These are phyloP conservation scores for Chloropsis cyanopogon DNA, from an alignment of 2,113 vertebrate genomes.

Conservation along the genomic window DNA sequence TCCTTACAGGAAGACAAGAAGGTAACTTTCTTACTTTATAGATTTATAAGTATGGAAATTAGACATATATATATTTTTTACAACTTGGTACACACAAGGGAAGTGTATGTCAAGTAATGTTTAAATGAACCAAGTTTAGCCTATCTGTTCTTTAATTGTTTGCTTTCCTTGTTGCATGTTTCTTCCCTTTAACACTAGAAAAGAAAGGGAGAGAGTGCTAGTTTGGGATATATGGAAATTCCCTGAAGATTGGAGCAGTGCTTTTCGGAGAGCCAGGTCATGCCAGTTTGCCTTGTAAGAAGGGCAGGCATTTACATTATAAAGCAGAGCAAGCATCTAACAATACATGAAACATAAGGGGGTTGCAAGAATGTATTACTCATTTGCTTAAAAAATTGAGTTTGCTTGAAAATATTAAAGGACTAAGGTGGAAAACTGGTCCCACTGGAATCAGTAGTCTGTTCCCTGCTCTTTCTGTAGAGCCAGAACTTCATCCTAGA, in stretches of 20 bases:
- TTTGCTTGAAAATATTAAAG: neutral
- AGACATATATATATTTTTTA: neutral
- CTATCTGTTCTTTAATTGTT: neutral
- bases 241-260: conserved; percentile 69
- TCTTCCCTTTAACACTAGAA: neutral
- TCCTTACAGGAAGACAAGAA: neutral
- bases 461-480: neutral
- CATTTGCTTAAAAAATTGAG: conserved; percentile 1
- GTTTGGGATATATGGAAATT: neutral
- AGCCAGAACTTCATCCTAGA: neutral
- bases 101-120: neutral
- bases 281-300: conserved; percentile 65
- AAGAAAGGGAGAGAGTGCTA: neutral
- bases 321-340: neutral
- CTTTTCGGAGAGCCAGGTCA: conserved; percentile 70
- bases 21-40: neutral
- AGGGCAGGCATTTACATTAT: neutral
- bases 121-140: neutral
- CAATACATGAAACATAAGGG: neutral
- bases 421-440: conserved; percentile 10
- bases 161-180: neutral
- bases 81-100: neutral
- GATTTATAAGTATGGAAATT: neutral
- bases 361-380: neutral
- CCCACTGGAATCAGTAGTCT: neutral